Evolutionary conservation across 1,140 invertebrate species (phyloP), one percentile per base, ranked within the genome.

Genomic region (Oedothorax gibbosus): DNA sequence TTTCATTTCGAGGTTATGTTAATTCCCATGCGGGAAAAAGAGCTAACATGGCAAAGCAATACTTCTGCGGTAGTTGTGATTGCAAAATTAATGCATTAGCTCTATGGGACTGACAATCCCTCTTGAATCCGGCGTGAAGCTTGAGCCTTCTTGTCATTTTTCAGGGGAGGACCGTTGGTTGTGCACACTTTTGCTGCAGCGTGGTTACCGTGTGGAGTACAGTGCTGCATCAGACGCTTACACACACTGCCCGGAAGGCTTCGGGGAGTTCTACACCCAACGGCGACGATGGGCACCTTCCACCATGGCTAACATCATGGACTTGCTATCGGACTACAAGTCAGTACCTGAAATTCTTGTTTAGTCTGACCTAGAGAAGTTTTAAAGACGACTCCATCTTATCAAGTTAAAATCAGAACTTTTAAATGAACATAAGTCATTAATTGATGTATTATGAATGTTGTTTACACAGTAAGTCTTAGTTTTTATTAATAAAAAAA

Each of bases 251-350:
- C 93, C 93, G 0, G 93, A 94, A 90, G 91, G 90, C 8, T 91
- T 91, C 81, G 87, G 86, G 7, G 93, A 93, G 88, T 94, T 94
- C 88, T 93, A 92, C 88, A 93, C 93, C 80, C 93, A 93, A 88
- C 88, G 93, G 9, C 88, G 93, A 75, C 89, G 93, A 9, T 94
- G 93, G 35, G 92, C 93, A 73, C 93, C 93, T 2, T 93, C 92
- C 8, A 94, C 93, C 8, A 90, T 93, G 88, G 93, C 93, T 69
- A 94, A 94, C 88, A 93, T 94, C 85, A 90, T 93, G 88, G 93
- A 94, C 88, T 88, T 94, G 11, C 88, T 94, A 2, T 87, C 89
- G 8, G 92, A 92, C 85, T 92, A 91, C 84, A 90, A 90, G 85
- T 60, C 89, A 89, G 35, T 35, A 35, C 1, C 35, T 35, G 35